Evolutionary conservation across 2,113 vertebrate species (phyloP), one percentile per base, ranked within the genome.

Genomic region (Notothenia rossii): DNA sequence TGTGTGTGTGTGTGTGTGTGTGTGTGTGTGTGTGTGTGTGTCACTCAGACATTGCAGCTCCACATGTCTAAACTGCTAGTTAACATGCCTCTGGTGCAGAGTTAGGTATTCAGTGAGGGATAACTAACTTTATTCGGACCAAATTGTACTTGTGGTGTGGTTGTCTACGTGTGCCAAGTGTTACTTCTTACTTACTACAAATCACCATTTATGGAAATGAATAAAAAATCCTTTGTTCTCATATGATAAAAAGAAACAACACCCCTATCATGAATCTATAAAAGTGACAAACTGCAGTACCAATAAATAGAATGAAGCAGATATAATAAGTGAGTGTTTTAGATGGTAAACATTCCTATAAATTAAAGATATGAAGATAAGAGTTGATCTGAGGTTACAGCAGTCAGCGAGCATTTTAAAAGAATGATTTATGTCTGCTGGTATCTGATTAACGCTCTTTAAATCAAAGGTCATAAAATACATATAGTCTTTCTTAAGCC

Each of bases 11-110:
- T 78, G 3, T 3, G 3, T 0, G 29, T 29, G 29, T 3, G 29
- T 29, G 29, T 3, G 29, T 25, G 29, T 4, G 29, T 29, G 29
- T 4, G 25, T 29, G 29, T 4, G 29, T 69, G 48, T 18, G 59
- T 40, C 61, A 66, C 29, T 14, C 59, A 78, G 40, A 72, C 46
- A 14, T 84, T 84, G 81, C 78, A 75, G 54, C 43, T 46, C 60
- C 56, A 15, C 83, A 58, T 69, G 86, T 74, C 53, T 53, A 62
- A 86, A 87, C 81, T 72, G 15, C 50, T 59, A 22, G 55, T 79
- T 81, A 63, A 60, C 81, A 72, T 58, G 87, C 67, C 10, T 12
- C 12, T 10, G 22, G 80, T 82, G 74, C 77, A 14, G 25, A 79
- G 86, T n/a, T 20, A n/a, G 15, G 29, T 13, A 1, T 67, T 56